Percentiles rank a stretch among this genome's conserved stretches.
Conservation (phyloP, 2,797 vertebrate genomes). For the Sitta carolinensis region DNA sequence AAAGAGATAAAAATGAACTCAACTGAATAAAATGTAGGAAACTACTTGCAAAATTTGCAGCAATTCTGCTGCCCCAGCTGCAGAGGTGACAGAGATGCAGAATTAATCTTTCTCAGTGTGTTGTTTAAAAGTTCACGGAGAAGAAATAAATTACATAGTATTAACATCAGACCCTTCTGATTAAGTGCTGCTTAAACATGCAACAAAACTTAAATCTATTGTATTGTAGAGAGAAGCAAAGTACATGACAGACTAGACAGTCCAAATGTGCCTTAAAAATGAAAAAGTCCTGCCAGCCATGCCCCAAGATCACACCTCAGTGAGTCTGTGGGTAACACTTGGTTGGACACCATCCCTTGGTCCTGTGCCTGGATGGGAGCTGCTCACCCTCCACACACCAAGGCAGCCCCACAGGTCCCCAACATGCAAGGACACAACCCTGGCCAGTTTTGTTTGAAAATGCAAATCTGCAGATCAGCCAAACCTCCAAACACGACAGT, state of each 20-base stretch:
- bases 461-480: not conserved
- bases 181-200: not conserved
- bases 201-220: not conserved
- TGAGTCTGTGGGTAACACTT: not conserved
- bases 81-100: not conserved
- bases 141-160: slow-evolving; percentile 23
- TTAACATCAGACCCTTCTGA: slow-evolving; percentile 22
- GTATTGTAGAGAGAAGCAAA: not conserved
- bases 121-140: slow-evolving; percentile 25
- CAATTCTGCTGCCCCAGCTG: not conserved
- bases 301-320: not conserved
- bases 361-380: not conserved
- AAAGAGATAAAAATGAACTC: slow-evolving; percentile 66
- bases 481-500: not conserved
- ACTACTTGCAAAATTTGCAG: not conserved
- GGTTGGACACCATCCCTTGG: too few species aligned
- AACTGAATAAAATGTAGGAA: slow-evolving; percentile 58
- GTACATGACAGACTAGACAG: not conserved
- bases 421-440: rapidly evolving
- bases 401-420: not conserved
- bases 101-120: slow-evolving; percentile 23
- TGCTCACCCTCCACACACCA: not conserved
- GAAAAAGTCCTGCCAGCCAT: not conserved
- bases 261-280: not conserved
- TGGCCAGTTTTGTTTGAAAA: not conserved